Evolutionary conservation across 2,888 invertebrate species (phyloP), one percentile per base, ranked within the genome.

Genomic region (Crocallis elinguaria): DNA sequence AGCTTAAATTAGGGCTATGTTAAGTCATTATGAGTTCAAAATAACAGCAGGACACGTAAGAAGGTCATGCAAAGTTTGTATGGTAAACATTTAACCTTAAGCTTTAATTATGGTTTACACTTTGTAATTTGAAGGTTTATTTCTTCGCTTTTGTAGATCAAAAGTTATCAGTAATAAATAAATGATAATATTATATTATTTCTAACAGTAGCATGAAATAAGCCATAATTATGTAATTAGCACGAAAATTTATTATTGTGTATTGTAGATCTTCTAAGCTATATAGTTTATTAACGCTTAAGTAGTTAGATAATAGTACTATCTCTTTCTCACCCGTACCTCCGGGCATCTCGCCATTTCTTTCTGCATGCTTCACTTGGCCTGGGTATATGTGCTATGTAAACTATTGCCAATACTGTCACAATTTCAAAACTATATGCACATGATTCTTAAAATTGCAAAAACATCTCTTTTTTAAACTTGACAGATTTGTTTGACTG

Each of bases 351-450:
- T 72, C 56, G 65, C 63, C 58, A 57, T 71, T 71, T 69, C 70
- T 71, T 50, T 75, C 66, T 78, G 84, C 84, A 84, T 84, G 84
- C 62, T 72, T 76, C 70, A 75, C 64, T 64, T 60, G 62, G 83
- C 81, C 81, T 84, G 83, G 82, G 79, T 80, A 73, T 67, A 73
- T 54, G 77, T 79, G 79, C 73, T 74, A 69, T 67, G 55, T 53
- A 46, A 32, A 33, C 38, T 43, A 27, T 50, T n/a, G n/a, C n/a
- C n/a, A n/a, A n/a, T n/a, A n/a, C n/a, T 14, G 25, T 50, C 30
- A 48, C 33, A 55, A 30, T 53, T 30, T 39, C 52, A 56, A 46
- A 51, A 49, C 12, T 57, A 53, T 57, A 14, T 60, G 52, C 55
- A 48, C 41, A 29, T 33, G 8, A n/a, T 19, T 19, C 19, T 4